Evolutionary conservation across 2,888 invertebrate genomes (phyloP).

Genomic region (Chorisops tibialis): DNA sequence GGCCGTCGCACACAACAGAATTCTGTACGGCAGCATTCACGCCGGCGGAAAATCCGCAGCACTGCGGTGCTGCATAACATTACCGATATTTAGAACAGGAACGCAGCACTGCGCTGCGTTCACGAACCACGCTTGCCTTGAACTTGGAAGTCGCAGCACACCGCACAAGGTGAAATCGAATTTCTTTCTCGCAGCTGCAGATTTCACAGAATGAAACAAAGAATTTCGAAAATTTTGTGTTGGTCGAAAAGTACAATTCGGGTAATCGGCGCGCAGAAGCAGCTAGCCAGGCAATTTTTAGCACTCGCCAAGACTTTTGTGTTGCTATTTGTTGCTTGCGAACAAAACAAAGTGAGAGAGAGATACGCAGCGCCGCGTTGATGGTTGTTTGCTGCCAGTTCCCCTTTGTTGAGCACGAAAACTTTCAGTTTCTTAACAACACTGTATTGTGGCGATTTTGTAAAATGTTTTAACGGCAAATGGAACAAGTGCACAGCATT

Average conservation of each 20-base stretch:
- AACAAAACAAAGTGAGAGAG: not conserved
- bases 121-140: not conserved
- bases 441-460: constrained; percentile 1
- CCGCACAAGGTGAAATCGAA: not conserved
- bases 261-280: constrained; percentile 42
- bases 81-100: constrained; percentile 52
- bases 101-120: constrained; percentile 33
- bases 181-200: not conserved
- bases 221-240: constrained; percentile 53
- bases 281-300: not conserved
- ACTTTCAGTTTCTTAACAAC: too few relatives aligned
- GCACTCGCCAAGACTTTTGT: not conserved
- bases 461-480: constrained; percentile 21
- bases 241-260: constrained; percentile 52
- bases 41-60: constrained; percentile 4
- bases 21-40: constrained; percentile 1
- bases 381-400: too few relatives aligned
- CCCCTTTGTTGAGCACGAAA: too few relatives aligned
- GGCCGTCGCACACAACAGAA: too few relatives aligned
- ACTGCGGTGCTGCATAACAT: constrained; percentile 43
- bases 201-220: not conserved
- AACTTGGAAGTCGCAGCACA: not conserved
- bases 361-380: not conserved
- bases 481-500: constrained; percentile 11
- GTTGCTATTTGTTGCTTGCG: too few relatives aligned